Evolutionary conservation across 2,888 invertebrate species (phyloP).

Genomic region (Drosophila pseudotalamancana): DNA sequence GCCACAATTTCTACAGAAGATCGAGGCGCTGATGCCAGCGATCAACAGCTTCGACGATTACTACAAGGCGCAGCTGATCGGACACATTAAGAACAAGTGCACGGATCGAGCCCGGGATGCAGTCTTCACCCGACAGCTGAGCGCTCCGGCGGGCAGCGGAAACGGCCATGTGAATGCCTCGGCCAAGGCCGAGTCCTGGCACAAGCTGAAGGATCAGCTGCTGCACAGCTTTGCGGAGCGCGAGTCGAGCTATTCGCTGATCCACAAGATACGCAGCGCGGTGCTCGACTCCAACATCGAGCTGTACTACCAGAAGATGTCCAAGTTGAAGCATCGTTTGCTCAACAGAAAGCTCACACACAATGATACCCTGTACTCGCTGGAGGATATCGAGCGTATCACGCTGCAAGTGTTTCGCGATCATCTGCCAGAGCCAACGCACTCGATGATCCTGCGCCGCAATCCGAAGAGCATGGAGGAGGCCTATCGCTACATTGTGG

Average conservation of each 20-base stretch:
- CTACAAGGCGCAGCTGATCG: slow-evolving; percentile 60
- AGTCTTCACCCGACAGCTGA: slow-evolving; percentile 62
- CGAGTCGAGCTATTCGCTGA: slow-evolving; percentile 64
- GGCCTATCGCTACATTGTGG: slow-evolving; percentile 71
- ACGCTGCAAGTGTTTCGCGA: slow-evolving; percentile 70
- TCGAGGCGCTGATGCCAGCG: slow-evolving; percentile 61
- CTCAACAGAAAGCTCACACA: slow-evolving; percentile 67
- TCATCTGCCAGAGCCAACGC: slow-evolving; percentile 68
- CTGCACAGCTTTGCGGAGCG: slow-evolving; percentile 65
- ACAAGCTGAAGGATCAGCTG: slow-evolving; percentile 65
- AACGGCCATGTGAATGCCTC: slow-evolving; percentile 33
- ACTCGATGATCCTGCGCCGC: slow-evolving; percentile 68
- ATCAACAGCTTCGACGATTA: slow-evolving; percentile 68
- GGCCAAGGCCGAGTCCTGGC: slow-evolving; percentile 58
- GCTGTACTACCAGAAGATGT: slow-evolving; percentile 66
- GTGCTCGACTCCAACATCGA: slow-evolving; percentile 69
- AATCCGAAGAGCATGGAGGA: slow-evolving; percentile 75
- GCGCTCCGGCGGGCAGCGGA: slow-evolving; percentile 56
- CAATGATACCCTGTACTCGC: slow-evolving; percentile 63
- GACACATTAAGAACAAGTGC: slow-evolving; percentile 70
- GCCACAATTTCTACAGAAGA: slow-evolving; percentile 65
- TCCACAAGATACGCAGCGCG: slow-evolving; percentile 62
- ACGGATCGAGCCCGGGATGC: slow-evolving; percentile 70
- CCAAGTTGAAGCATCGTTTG: slow-evolving; percentile 62
- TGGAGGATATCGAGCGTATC: slow-evolving; percentile 68